These are phyloP conservation scores for Amphiprion clarkii DNA, from an alignment of 2,797 vertebrate genomes.

Conservation along the genomic window DNA sequence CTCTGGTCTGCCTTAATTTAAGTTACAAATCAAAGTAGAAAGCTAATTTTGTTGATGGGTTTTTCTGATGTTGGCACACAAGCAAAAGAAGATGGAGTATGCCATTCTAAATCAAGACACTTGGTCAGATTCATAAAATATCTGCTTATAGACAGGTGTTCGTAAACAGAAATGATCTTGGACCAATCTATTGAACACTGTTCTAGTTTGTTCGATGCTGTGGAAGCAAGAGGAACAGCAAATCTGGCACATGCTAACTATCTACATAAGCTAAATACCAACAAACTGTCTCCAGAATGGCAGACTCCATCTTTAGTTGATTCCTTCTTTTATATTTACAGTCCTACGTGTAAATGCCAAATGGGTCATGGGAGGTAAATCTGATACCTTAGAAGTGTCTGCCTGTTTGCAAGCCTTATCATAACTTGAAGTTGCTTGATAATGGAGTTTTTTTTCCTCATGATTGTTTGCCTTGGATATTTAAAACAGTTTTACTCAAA, in stretches of 20 bases:
- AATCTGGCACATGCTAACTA: no score
- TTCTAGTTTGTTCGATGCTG: no score
- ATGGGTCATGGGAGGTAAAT: conserved; percentile 19
- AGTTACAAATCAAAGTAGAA: conserved; percentile 15
- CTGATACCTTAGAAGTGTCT: conserved; percentile 61
- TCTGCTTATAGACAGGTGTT: no score
- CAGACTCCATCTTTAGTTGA: conserved; percentile 3
- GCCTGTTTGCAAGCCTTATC: conserved; percentile 66
- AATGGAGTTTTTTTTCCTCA: conserved; percentile 19
- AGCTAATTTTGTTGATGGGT: background rate
- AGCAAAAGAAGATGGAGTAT: no score
- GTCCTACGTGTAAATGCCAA: conserved; percentile 50
- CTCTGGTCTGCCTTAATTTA: background rate
- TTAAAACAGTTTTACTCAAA: conserved; percentile 34
- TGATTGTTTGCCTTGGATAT: conserved; percentile 33
- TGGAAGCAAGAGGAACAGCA: no score
- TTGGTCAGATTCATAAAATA: no score
- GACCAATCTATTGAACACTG: no score
- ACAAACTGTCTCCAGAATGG: no score
- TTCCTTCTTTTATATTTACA: conserved; percentile 17
- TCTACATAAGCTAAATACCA: no score
- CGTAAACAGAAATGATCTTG: no score
- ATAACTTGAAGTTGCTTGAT: conserved; percentile 52
- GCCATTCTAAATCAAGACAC: no score
- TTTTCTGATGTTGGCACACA: conserved; percentile 17